These are phyloP conservation scores for Phrixothrix hirtus DNA, from an alignment of 2,888 invertebrate species.

Conservation along the genomic window DNA sequence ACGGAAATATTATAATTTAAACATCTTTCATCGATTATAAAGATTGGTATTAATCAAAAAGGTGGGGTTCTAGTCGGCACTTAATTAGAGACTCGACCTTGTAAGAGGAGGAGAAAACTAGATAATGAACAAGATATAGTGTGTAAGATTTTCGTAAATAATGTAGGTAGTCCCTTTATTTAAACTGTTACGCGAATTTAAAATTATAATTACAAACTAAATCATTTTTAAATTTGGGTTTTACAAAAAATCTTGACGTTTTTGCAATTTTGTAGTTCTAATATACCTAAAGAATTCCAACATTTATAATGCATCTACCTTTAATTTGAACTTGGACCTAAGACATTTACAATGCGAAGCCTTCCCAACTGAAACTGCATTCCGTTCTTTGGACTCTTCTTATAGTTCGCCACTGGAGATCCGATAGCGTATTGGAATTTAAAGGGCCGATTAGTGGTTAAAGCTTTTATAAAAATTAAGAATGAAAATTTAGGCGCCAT, in stretches of 20 bases:
- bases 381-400: constrained; percentile 39
- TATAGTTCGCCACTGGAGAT: constrained; percentile 36
- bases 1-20: constrained; percentile 18
- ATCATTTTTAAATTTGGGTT: too few species aligned
- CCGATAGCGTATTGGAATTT: constrained; percentile 37
- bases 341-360: constrained; percentile 5
- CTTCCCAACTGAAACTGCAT: constrained; percentile 27
- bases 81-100: constrained; percentile 38
- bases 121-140: constrained; percentile 15
- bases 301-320: background rate
- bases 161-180: too few species aligned
- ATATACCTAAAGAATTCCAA: background rate
- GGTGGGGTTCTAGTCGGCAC: constrained; percentile 30
- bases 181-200: too few species aligned
- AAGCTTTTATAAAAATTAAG: constrained; percentile 5
- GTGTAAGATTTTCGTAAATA: background rate
- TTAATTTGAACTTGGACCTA: constrained; percentile 5
- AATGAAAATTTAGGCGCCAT: constrained; percentile 36
- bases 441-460: constrained; percentile 30
- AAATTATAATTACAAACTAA: too few species aligned
- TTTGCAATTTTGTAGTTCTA: background rate
- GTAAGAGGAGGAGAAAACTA: constrained; percentile 29
- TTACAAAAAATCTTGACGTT: too few species aligned
- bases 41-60: constrained; percentile 28
- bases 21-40: constrained; percentile 25